phyloP scores from a whole-genome alignment of 2,113 vertebrate genomes.

The Tetrao urogallus region DNA sequence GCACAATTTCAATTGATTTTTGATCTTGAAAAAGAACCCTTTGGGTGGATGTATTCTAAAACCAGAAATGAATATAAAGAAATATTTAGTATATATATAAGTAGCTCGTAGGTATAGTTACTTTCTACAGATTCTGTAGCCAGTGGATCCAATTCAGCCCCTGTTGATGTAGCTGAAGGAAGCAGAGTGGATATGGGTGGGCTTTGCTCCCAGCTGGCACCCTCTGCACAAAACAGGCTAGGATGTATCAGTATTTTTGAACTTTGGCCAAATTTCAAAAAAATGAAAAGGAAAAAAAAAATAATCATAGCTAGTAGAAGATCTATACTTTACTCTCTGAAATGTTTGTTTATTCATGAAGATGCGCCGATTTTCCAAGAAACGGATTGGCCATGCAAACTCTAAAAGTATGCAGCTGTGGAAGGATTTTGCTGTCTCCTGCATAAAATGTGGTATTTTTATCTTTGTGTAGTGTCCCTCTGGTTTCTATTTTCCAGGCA shows the following conservation, averaged over 20 bases:
- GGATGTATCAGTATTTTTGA: neutral
- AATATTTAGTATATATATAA: neutral
- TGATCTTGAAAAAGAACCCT: conserved; percentile 4
- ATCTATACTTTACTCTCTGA: neutral
- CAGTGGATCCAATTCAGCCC: neutral
- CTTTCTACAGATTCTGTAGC: neutral
- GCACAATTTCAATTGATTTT: conserved; percentile 2
- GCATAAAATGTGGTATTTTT: neutral
- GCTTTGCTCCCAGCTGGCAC: neutral
- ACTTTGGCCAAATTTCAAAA: neutral
- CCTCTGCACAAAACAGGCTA: neutral
- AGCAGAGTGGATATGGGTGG: neutral
- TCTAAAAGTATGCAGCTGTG: neutral
- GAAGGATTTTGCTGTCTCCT: neutral
- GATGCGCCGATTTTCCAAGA: conserved; percentile 9
- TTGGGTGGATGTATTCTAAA: neutral
- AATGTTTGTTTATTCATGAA: conserved; percentile 28
- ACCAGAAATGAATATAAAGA: neutral
- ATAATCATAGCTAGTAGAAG: neutral
- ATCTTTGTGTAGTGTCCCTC: neutral
- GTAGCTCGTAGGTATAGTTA: neutral
- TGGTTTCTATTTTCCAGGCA: neutral
- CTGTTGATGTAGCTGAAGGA: neutral
- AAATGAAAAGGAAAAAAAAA: neutral
- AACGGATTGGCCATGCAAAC: neutral